Conservation (phyloP, 1,140 invertebrate species). For the Leptinotarsa lineolata region DNA sequence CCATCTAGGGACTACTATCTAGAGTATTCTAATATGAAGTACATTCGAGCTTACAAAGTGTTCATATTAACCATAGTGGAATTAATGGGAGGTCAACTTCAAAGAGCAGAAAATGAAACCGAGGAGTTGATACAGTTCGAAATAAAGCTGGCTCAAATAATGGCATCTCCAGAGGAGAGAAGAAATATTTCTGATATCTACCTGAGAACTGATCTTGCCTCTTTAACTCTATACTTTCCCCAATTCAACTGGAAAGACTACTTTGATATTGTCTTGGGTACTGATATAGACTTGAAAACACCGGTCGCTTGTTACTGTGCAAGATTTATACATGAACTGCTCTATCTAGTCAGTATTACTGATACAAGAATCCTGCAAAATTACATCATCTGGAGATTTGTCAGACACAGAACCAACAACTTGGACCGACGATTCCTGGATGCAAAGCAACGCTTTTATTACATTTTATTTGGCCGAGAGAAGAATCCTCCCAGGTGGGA, state of each 20-base stretch:
- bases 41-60: constrained; percentile 77
- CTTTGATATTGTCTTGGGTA: constrained; percentile 67
- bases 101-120: constrained; percentile 66
- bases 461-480: constrained; percentile 73
- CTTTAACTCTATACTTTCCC: constrained; percentile 71
- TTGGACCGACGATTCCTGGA: constrained; percentile 75
- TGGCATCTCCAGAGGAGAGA: constrained; percentile 78
- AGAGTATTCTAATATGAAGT: constrained; percentile 68
- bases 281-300: constrained; percentile 61
- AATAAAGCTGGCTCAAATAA: constrained; percentile 77
- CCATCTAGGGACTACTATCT: constrained; percentile 87
- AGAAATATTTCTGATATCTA: constrained; percentile 81
- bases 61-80: constrained; percentile 74
- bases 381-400: constrained; percentile 85
- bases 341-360: constrained; percentile 57
- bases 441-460: constrained; percentile 72
- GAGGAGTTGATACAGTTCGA: constrained; percentile 83
- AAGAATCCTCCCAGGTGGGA: constrained; percentile 79
- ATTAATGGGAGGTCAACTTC: constrained; percentile 67
- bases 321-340: constrained; percentile 65
- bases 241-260: constrained; percentile 80
- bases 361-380: constrained; percentile 67
- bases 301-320: constrained; percentile 75
- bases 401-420: constrained; percentile 83
- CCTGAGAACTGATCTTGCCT: constrained; percentile 73